Conservation (phyloP, 2,888 invertebrate genomes). For the Hartigia nigra region DNA sequence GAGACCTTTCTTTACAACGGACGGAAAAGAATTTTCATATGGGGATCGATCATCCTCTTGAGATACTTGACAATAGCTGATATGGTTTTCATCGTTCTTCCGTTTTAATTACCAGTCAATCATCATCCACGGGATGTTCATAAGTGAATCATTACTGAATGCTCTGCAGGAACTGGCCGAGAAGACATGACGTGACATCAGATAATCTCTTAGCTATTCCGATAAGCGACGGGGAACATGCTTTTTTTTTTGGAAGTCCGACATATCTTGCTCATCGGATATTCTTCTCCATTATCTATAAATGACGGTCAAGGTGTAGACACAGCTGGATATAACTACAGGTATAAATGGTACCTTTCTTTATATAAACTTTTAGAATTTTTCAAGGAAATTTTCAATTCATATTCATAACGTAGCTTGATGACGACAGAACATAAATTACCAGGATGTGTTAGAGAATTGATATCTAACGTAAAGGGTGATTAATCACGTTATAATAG, state of each 20-base stretch:
- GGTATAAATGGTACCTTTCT: background rate
- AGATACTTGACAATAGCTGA: conserved; percentile 25
- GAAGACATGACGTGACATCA: background rate
- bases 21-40: conserved; percentile 33
- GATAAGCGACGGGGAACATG: background rate
- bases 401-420: background rate
- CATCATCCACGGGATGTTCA: conserved; percentile 13
- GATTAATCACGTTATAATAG: background rate
- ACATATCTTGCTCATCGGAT: background rate
- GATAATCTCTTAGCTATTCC: background rate
- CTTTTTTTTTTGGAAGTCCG: background rate
- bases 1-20: background rate
- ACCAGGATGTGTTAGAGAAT: background rate
- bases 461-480: background rate
- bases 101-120: conserved; percentile 23
- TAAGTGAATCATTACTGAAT: conserved; percentile 15
- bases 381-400: background rate
- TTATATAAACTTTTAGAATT: background rate
- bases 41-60: conserved; percentile 42
- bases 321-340: background rate
- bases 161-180: background rate
- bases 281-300: background rate
- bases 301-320: background rate
- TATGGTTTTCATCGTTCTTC: conserved; percentile 27
- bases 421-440: background rate